Evolutionary conservation across 2,113 vertebrate genomes (phyloP).

Genomic region (Psettodes erumei): DNA sequence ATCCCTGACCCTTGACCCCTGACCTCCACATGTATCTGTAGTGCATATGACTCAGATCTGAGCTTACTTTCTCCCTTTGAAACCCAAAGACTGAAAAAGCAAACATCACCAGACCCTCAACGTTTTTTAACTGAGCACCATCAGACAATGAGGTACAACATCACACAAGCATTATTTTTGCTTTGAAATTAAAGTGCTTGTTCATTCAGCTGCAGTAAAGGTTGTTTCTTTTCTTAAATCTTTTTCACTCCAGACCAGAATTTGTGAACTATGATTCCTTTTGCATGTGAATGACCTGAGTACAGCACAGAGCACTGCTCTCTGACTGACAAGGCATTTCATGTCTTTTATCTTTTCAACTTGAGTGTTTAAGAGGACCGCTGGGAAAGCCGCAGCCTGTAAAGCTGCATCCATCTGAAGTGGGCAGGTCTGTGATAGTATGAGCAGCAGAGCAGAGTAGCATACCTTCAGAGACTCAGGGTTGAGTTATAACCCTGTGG

Average conservation of each 20-base stretch:
- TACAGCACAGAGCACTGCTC: constrained; percentile 44
- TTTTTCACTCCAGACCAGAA: constrained; percentile 39
- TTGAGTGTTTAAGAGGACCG: constrained; percentile 75
- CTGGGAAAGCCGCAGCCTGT: constrained; percentile 68
- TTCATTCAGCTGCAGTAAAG: constrained; percentile 8
- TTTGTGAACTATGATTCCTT: constrained; percentile 59
- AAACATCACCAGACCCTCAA: constrained; percentile 63
- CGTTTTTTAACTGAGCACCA: constrained; percentile 34
- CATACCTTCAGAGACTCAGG: constrained; percentile 64
- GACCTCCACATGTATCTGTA: constrained; percentile 70
- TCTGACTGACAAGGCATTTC: constrained; percentile 68
- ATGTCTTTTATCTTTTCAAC: constrained; percentile 79
- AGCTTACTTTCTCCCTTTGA: constrained; percentile 71
- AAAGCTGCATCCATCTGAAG: constrained; percentile 73
- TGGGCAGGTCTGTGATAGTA: constrained; percentile 62
- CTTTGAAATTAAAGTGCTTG: constrained; percentile 12
- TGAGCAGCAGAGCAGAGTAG: constrained; percentile 57
- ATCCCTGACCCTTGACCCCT: constrained; percentile 69
- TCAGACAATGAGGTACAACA: constrained; percentile 3
- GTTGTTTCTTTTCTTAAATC: constrained; percentile 15
- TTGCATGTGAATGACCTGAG: constrained; percentile 54
- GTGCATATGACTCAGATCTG: constrained; percentile 66
- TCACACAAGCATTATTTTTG: background rate
- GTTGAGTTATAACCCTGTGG: constrained; percentile 77
- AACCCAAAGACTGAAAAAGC: constrained; percentile 68